A percentile compares a stretch with the other conserved stretches of the same genome.
Conservation (phyloP, 2,888 invertebrate species). For the Tromatobia lineatoria region DNA sequence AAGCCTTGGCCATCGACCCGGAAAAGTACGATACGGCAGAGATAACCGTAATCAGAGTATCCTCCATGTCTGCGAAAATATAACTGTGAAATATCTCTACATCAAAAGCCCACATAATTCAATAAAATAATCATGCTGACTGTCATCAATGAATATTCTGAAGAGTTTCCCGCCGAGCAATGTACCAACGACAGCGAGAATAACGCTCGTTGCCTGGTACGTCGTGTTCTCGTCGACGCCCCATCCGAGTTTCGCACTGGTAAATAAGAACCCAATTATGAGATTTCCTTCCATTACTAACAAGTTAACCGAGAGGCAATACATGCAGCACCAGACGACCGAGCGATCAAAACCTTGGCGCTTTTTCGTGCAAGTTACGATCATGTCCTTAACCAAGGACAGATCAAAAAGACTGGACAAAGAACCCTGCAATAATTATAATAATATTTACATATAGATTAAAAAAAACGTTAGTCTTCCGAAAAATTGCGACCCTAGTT, state of each 20-base stretch:
- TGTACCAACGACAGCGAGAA: constrained; percentile 87
- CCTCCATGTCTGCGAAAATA: constrained; percentile 72
- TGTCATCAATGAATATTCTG: constrained; percentile 32
- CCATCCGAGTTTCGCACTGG: constrained; percentile 89
- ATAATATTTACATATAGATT: not conserved
- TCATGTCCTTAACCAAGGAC: constrained; percentile 87
- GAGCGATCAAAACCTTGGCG: constrained; percentile 87
- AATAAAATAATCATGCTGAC: constrained; percentile 14
- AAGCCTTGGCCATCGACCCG: constrained; percentile 73
- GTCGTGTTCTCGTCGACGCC: constrained; percentile 88
- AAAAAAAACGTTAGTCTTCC: no score
- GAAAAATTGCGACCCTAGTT: no score
- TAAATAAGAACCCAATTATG: constrained; percentile 88
- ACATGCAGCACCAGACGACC: constrained; percentile 86
- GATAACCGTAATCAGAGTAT: constrained; percentile 74
- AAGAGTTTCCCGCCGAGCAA: constrained; percentile 87
- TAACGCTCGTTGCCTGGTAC: constrained; percentile 87
- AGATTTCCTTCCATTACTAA: constrained; percentile 86
- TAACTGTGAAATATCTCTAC: not conserved
- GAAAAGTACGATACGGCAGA: constrained; percentile 70
- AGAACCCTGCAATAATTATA: constrained; percentile 83
- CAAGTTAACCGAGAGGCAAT: constrained; percentile 77
- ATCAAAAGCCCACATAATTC: not conserved
- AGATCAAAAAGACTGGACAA: constrained; percentile 85
- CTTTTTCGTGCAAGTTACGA: constrained; percentile 87